Percentiles rank a stretch among this genome's conserved stretches.
Conservation (phyloP, 2,888 invertebrate species). For the Elmis aenea region DNA sequence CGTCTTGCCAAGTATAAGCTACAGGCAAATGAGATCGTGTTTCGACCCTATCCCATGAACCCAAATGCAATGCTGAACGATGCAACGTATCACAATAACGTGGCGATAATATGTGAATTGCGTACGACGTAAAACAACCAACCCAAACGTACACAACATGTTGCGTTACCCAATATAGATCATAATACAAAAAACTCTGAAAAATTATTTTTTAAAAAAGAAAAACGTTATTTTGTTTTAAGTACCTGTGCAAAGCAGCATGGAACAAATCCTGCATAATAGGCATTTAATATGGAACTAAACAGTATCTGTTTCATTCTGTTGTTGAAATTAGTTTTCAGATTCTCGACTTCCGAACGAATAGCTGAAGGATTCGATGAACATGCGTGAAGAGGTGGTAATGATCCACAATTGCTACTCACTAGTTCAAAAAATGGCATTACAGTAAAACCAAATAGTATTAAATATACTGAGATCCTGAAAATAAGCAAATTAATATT, state of each 20-base stretch:
- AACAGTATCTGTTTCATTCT: constrained; percentile 80
- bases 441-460: constrained; percentile 75
- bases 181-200: constrained; percentile 69
- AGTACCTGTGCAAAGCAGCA: constrained; percentile 81
- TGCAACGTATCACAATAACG: constrained; percentile 85
- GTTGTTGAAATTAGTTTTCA: constrained; percentile 84
- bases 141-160: constrained; percentile 82
- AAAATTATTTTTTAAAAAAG: not conserved
- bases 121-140: constrained; percentile 75
- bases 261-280: constrained; percentile 85
- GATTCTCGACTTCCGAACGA: constrained; percentile 77
- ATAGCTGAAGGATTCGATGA: constrained; percentile 65
- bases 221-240: not conserved
- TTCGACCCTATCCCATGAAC: constrained; percentile 59
- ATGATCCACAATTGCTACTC: constrained; percentile 46
- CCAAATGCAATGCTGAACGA: constrained; percentile 83
- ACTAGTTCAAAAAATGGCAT: constrained; percentile 69
- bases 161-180: constrained; percentile 76
- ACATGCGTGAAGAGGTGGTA: constrained; percentile 71
- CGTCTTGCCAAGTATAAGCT: constrained; percentile 51
- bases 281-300: constrained; percentile 76
- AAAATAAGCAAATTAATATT: constrained; percentile 24
- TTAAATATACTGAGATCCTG: constrained; percentile 71
- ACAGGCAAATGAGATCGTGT: constrained; percentile 44
- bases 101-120: constrained; percentile 59